phyloP scores from a whole-genome alignment of 1,140 invertebrate species.

The Saxidomus purpurata region DNA sequence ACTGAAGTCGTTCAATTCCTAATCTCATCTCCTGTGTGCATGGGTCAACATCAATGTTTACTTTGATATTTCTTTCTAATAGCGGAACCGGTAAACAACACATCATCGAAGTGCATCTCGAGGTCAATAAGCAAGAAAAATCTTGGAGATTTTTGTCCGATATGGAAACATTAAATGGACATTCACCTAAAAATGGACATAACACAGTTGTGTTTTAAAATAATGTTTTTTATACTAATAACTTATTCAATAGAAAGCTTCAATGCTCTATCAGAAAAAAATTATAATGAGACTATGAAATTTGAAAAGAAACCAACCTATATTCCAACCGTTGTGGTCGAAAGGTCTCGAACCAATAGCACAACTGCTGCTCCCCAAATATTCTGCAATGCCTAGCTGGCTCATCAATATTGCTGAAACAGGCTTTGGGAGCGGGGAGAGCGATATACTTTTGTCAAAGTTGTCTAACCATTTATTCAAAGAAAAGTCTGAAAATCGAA shows the following conservation, averaged over 20 bases:
- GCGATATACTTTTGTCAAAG: not conserved
- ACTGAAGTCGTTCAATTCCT: slow-evolving; percentile 58
- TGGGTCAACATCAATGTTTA: slow-evolving; percentile 46
- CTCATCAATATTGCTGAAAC: not conserved
- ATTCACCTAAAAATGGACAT: not conserved
- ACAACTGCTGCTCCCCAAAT: not conserved
- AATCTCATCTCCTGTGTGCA: slow-evolving; percentile 51
- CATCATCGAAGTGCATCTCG: not conserved
- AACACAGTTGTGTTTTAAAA: too few species aligned
- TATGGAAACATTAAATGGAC: slow-evolving; percentile 12
- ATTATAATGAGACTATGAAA: too few species aligned
- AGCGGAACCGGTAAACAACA: not conserved
- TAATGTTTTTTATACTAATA: too few species aligned
- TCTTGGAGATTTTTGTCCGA: not conserved
- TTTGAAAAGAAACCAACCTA: not conserved
- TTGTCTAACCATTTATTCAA: not conserved
- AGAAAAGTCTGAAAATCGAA: slow-evolving; percentile 17
- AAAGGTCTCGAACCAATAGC: not conserved
- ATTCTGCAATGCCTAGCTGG: not conserved
- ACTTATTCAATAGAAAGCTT: too few species aligned
- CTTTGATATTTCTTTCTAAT: not conserved
- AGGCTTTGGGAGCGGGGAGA: not conserved
- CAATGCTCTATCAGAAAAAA: too few species aligned
- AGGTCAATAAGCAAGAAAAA: not conserved
- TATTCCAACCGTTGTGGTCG: not conserved